These are phyloP conservation scores for Mesaphorura yosii DNA, from an alignment of 1,140 invertebrate species.

Conservation along the genomic window DNA sequence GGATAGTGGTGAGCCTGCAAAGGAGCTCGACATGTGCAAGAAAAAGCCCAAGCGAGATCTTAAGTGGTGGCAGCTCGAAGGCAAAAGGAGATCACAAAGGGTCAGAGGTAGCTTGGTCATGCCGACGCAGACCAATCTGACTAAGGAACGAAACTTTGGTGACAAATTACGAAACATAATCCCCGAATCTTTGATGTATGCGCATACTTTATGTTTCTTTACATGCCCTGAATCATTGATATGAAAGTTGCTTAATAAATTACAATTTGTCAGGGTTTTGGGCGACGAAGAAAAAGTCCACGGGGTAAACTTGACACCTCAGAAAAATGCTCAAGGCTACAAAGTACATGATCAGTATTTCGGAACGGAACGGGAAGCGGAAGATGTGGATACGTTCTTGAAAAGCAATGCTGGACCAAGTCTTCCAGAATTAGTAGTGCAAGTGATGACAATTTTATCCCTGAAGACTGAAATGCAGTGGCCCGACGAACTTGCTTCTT, in stretches of 20 bases:
- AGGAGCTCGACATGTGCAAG: conserved; percentile 34
- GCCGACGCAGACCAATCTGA: conserved; percentile 6
- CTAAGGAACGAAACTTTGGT: conserved; percentile 44
- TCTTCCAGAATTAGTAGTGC: conserved; percentile 50
- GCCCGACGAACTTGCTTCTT: conserved; percentile 46
- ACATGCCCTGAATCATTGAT: neutral
- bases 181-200: conserved; percentile 45
- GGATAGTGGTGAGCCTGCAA: too few relatives aligned
- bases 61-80: conserved; percentile 52
- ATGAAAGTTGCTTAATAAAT: neutral
- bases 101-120: conserved; percentile 39
- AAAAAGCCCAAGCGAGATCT: conserved; percentile 36
- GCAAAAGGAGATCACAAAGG: conserved; percentile 53
- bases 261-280: neutral
- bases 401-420: conserved; percentile 39
- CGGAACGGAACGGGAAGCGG: conserved; percentile 48
- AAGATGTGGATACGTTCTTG: conserved; percentile 54
- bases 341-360: conserved; percentile 44
- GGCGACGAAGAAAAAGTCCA: neutral
- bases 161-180: conserved; percentile 50
- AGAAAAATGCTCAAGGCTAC: neutral
- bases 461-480: conserved; percentile 50
- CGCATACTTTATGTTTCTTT: neutral
- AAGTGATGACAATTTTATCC: conserved; percentile 45
- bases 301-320: neutral